Percentiles rank a stretch among this genome's conserved stretches.
These are phyloP conservation scores for Cuculus canorus DNA, from an alignment of 2,797 vertebrate genomes.

Conservation along the genomic window DNA sequence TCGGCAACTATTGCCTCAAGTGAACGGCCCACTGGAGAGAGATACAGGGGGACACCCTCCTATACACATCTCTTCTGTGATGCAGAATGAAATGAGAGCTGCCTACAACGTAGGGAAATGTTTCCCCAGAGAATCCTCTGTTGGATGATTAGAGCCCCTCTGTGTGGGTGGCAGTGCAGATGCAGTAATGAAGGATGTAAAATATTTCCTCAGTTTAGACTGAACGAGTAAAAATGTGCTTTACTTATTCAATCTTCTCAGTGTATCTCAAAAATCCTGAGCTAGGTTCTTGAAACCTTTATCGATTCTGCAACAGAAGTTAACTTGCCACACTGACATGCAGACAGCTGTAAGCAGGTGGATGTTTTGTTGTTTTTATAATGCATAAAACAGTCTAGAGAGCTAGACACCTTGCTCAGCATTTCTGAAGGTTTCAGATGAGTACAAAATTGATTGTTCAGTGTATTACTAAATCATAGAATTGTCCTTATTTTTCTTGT, in stretches of 20 bases:
- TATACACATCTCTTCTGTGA: fast-evolving
- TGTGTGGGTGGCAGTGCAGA: background rate
- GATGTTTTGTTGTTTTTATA: background rate
- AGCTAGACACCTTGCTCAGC: constrained; percentile 37
- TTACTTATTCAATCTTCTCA: background rate
- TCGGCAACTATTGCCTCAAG: background rate
- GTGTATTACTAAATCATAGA: constrained; percentile 15
- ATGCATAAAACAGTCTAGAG: constrained; percentile 32
- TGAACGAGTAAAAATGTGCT: background rate
- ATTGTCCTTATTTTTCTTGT: constrained; percentile 16
- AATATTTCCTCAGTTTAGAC: background rate
- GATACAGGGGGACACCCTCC: background rate
- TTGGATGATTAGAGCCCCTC: background rate
- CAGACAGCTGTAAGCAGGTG: constrained; percentile 1
- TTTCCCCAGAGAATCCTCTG: background rate
- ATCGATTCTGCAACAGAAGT: background rate
- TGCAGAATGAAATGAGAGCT: background rate
- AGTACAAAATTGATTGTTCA: constrained; percentile 11
- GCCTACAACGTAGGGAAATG: background rate
- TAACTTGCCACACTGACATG: background rate
- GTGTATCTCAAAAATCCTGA: background rate
- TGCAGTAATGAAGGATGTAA: background rate
- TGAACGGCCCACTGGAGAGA: background rate
- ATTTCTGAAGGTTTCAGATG: constrained; percentile 7
- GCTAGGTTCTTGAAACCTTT: background rate